Evolutionary conservation across 2,888 invertebrate species (phyloP).

Genomic region (Dusona sp.): DNA sequence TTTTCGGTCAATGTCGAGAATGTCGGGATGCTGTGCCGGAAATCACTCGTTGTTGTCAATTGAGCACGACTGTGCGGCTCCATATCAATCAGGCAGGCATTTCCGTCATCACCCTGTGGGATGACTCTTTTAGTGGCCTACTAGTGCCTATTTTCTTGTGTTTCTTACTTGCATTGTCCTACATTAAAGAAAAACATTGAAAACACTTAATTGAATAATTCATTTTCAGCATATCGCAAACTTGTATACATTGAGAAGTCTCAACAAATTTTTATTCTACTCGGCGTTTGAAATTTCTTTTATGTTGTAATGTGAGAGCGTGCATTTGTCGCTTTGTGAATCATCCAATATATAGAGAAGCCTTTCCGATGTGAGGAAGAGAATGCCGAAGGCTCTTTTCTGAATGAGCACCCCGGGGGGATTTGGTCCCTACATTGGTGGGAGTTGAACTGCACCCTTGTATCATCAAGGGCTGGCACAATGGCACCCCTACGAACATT

Average conservation of each 20-base stretch:
- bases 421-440: slow-evolving; percentile 15
- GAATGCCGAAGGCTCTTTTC: slow-evolving; percentile 55
- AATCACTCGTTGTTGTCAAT: slow-evolving; percentile 72
- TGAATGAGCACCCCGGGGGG: slow-evolving; percentile 46
- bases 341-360: slow-evolving; percentile 37
- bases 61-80: slow-evolving; percentile 64
- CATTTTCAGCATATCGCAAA: background rate
- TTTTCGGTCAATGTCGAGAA: slow-evolving; percentile 69
- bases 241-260: background rate
- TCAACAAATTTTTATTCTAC: background rate
- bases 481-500: slow-evolving; percentile 63
- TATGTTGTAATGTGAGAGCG: background rate
- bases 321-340: slow-evolving; percentile 42
- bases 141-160: slow-evolving; percentile 53
- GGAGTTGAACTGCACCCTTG: slow-evolving; percentile 51
- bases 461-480: slow-evolving; percentile 54
- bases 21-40: slow-evolving; percentile 65
- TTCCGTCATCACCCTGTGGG: slow-evolving; percentile 57
- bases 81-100: slow-evolving; percentile 58
- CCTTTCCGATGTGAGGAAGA: slow-evolving; percentile 14
- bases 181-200: background rate
- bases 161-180: background rate
- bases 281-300: background rate
- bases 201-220: background rate
- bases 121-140: slow-evolving; percentile 40